phyloP scores from a whole-genome alignment of 2,797 vertebrate genomes.

The Oreonectes daqikongensis region DNA sequence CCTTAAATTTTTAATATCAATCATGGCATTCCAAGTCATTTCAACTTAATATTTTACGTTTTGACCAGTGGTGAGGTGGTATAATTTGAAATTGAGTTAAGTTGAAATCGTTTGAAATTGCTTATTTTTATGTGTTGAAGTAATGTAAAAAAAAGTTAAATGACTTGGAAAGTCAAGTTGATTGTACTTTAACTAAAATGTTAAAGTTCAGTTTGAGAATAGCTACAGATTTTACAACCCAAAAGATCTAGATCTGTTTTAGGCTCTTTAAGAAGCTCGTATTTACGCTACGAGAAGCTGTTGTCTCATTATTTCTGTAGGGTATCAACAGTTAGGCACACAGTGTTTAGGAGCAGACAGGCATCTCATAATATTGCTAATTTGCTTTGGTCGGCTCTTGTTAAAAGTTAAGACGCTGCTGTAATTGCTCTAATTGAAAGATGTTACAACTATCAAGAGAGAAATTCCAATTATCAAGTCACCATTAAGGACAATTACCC shows the following conservation, averaged over 20 bases:
- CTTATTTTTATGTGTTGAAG: no score
- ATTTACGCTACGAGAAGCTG: constrained; percentile 9
- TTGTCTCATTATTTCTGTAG: constrained; percentile 18
- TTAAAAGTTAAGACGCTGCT: constrained; percentile 16
- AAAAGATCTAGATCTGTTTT: no score
- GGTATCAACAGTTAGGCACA: neutral
- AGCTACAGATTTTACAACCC: neutral
- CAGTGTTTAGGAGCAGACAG: neutral
- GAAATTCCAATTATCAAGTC: constrained; percentile 17
- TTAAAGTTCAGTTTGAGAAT: neutral
- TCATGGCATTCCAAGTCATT: no score
- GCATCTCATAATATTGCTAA: constrained; percentile 8
- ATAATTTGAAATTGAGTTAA: no score
- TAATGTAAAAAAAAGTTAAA: no score
- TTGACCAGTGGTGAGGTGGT: no score
- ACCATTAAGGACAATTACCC: constrained; percentile 7
- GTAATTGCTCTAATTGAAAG: constrained; percentile 8
- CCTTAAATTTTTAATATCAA: no score
- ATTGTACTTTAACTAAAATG: no score
- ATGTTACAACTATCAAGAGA: constrained; percentile 33
- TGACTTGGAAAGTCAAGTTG: no score
- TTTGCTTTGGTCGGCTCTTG: constrained; percentile 2
- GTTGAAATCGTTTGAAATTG: no score
- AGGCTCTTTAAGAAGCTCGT: no score
- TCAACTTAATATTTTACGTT: no score